Percentiles rank a stretch among this genome's conserved stretches.
Evolutionary conservation across 92 coral and sea anemone species (phyloP).

Genomic region (Palythoa grandis): DNA sequence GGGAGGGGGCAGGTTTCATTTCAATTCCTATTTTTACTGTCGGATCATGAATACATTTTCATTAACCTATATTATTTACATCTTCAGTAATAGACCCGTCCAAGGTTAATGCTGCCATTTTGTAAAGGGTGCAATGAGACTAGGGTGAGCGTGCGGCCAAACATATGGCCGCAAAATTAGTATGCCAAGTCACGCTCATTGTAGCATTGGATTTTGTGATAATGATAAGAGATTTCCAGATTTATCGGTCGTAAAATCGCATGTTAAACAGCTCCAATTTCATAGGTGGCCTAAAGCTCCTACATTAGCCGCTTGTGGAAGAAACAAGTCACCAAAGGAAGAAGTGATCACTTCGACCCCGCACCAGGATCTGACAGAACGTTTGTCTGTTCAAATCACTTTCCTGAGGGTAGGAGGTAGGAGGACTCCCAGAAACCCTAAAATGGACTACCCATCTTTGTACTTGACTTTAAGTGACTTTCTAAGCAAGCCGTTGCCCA

Average conservation of each 20-base stretch:
- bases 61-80: no score
- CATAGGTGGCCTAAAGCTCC: no score
- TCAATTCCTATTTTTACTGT: no score
- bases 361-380: not conserved
- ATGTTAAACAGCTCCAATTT: not conserved
- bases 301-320: not conserved
- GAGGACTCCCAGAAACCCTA: not conserved
- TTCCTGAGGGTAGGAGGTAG: not conserved
- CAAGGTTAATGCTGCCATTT: no score
- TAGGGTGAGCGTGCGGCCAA: no score
- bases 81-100: no score
- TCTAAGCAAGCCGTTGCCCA: not conserved
- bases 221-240: not conserved
- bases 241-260: not conserved
- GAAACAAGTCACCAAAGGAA: not conserved
- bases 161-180: not conserved
- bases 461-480: not conserved
- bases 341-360: not conserved
- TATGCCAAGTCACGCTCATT: not conserved
- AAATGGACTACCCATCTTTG: not conserved
- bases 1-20: no score
- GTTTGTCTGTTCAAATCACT: not conserved
- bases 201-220: not conserved
- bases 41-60: no score
- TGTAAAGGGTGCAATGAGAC: no score